Evolutionary conservation across 2,888 invertebrate genomes (phyloP).

Genomic region (Stratiomys singularior): DNA sequence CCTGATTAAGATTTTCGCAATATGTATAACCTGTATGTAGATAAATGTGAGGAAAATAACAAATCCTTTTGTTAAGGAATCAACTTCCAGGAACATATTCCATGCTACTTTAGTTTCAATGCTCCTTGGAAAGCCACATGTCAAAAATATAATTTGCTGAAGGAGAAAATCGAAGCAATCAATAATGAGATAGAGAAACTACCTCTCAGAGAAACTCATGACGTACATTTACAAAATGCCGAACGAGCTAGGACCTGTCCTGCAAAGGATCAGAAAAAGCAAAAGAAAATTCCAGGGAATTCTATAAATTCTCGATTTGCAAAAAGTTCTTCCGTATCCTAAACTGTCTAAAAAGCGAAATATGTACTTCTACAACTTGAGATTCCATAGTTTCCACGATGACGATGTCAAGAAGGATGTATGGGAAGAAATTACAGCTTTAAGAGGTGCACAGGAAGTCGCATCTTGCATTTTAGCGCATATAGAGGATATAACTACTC

Average conservation of each 20-base stretch:
- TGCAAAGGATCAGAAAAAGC: slow-evolving; percentile 42
- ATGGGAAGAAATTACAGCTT: slow-evolving; percentile 58
- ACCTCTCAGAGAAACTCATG: slow-evolving; percentile 49
- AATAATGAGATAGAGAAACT: slow-evolving; percentile 41
- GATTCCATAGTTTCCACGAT: slow-evolving; percentile 56
- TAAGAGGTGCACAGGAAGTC: slow-evolving; percentile 56
- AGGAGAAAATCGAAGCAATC: slow-evolving; percentile 41
- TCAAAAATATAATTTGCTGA: slow-evolving; percentile 41
- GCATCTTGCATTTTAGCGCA: not conserved
- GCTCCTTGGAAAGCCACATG: no score
- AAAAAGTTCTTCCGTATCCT: no score
- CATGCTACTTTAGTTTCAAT: no score
- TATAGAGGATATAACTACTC: no score
- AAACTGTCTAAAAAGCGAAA: no score
- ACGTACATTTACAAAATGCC: slow-evolving; percentile 39
- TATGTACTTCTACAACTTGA: slow-evolving; percentile 55
- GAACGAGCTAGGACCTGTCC: slow-evolving; percentile 38
- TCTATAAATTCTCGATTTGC: slow-evolving; percentile 43
- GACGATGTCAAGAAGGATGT: slow-evolving; percentile 56
- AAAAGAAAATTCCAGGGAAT: slow-evolving; percentile 40
- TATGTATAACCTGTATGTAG: no score
- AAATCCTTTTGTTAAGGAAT: no score
- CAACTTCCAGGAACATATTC: no score
- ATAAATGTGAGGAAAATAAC: no score
- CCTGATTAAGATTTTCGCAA: no score